Evolutionary conservation across 2,888 invertebrate genomes (phyloP), one percentile per base, ranked within the genome.

Genomic region (Acheta domesticus): DNA sequence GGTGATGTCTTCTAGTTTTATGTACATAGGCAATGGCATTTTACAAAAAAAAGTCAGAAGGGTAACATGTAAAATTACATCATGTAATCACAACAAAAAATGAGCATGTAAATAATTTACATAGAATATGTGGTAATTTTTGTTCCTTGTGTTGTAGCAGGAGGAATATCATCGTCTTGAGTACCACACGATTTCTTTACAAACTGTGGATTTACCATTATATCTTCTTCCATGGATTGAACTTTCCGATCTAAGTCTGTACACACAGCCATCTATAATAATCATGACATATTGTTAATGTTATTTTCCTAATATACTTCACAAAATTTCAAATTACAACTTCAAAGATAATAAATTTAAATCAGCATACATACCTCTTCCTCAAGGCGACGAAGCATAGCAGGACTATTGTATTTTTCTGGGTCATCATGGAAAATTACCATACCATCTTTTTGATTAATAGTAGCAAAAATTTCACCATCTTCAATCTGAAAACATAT

Each of bases 371-470:
- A 48, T 85, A 90, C 90, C 86, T 90, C 88, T 85, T 93, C 92
- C 88, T 98, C 96, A 81, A 98, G 88, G 82, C 93, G 92, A 84
- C 93, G 92, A 85, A 98, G 89, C 88, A 97, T 97, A 85, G 92
- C 91, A 0, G 96, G 94, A 82, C 96, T 95, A 84, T 96, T 95
- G 86, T 95, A 98, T 86, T 96, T 97, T 86, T 98, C 97, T 14
- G 97, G 97, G 87, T 96, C 96, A 85, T 98, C 98, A 84, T 96
- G 92, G 86, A 99, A 99, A 79, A 96, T 91, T 20, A 99, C 98
- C 98, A 98, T 98, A 19, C 98, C 98, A 88, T 98, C 98, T 87
- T 96, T 96, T 88, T 98, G 96, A 88, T 98, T 97, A 83, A 99
- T 98, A 84, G 95, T 95, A 48, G 98, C 98, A 88, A 94, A 97